Evolutionary conservation across 2,113 vertebrate species (phyloP).

Genomic region (Sorex fumeus): DNA sequence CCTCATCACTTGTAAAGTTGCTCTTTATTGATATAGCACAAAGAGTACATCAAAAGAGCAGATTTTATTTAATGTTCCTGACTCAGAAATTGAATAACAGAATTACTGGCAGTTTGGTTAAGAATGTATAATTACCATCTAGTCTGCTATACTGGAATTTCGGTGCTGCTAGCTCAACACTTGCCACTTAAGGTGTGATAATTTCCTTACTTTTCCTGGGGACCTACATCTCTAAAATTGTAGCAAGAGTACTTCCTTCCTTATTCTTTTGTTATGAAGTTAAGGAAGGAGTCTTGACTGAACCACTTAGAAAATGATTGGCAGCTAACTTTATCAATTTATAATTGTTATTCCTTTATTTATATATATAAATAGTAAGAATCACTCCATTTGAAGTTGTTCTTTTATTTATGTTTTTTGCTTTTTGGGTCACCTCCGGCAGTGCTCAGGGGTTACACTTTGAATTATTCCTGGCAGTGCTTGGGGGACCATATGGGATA

Average conservation of each 20-base stretch:
- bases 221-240: background rate
- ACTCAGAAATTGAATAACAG: background rate
- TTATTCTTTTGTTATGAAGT: background rate
- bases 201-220: background rate
- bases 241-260: background rate
- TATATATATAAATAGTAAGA: background rate
- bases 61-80: constrained; percentile 20
- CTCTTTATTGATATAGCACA: constrained; percentile 12
- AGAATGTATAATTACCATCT: background rate
- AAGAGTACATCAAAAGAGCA: constrained; percentile 8
- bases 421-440: too few relatives aligned
- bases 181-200: background rate
- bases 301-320: constrained; percentile 7
- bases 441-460: too few relatives aligned
- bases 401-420: too few relatives aligned
- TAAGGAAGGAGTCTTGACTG: background rate
- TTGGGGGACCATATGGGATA: too few relatives aligned
- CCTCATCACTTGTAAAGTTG: constrained; percentile 19
- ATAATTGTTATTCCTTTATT: background rate
- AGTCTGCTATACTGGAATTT: background rate
- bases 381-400: background rate
- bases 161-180: background rate
- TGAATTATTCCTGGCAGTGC: too few relatives aligned
- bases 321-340: background rate
- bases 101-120: background rate